Evolutionary conservation across 2,113 vertebrate species (phyloP).

Genomic region (Heterocephalus glaber): DNA sequence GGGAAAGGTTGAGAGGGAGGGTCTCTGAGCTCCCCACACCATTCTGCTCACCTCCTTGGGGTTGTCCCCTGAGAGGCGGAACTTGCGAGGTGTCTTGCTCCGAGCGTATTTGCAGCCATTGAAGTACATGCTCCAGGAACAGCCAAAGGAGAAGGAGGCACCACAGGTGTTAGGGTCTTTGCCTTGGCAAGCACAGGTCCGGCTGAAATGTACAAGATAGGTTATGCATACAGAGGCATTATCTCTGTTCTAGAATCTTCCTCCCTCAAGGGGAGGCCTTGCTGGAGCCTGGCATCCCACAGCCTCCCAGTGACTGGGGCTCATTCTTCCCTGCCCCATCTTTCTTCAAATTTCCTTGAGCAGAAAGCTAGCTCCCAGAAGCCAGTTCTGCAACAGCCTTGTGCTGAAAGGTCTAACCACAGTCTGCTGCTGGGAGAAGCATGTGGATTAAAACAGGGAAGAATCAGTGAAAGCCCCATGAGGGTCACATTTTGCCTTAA

Average conservation of each 20-base stretch:
- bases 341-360: neutral
- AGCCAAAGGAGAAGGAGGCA: conserved; percentile 98
- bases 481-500: neutral
- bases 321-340: neutral
- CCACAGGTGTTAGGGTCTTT: conserved; percentile 95
- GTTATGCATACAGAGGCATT: rapidly evolving
- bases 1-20: no score
- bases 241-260: neutral
- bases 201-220: conserved; percentile 84
- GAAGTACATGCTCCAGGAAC: conserved; percentile 99
- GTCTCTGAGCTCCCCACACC: rapidly evolving
- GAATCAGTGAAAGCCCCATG: neutral
- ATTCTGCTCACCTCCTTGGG: conserved; percentile 92
- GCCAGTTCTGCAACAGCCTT: neutral
- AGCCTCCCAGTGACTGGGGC: neutral
- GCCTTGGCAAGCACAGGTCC: conserved; percentile 98
- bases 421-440: neutral
- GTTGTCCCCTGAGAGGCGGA: conserved; percentile 95
- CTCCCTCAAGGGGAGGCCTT: no score
- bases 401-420: neutral
- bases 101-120: conserved; percentile 99
- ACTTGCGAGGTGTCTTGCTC: conserved; percentile 97
- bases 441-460: neutral
- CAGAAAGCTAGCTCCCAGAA: neutral
- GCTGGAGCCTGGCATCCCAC: neutral